Evolutionary conservation across 2,888 invertebrate species (phyloP).

Genomic region (Agrochola macilenta): DNA sequence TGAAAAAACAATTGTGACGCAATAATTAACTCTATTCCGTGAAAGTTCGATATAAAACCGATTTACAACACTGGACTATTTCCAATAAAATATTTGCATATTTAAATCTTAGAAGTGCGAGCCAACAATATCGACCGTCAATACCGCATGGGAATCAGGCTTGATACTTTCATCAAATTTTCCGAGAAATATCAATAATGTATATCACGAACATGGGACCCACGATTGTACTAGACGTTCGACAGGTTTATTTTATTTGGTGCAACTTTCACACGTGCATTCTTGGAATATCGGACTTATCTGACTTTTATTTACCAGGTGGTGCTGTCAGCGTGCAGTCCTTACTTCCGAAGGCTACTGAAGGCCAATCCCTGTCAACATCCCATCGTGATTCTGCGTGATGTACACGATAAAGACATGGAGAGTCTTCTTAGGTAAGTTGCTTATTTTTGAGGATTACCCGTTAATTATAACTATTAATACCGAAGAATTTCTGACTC

Average conservation of each 20-base stretch:
- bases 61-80: constrained; percentile 41
- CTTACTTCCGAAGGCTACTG: constrained; percentile 96
- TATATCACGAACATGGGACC: constrained; percentile 34
- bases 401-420: constrained; percentile 96
- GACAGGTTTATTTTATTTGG: constrained; percentile 32
- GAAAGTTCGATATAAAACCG: constrained; percentile 21
- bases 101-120: constrained; percentile 38
- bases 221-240: constrained; percentile 27
- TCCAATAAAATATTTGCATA: constrained; percentile 58
- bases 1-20: background rate
- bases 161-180: constrained; percentile 44
- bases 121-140: constrained; percentile 42
- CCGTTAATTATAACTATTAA: background rate
- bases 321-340: constrained; percentile 98
- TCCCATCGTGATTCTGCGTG: constrained; percentile 96
- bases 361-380: constrained; percentile 98
- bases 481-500: background rate
- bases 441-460: background rate
- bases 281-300: constrained; percentile 20
- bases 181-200: constrained; percentile 49
- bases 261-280: constrained; percentile 39
- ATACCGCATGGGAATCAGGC: constrained; percentile 36
- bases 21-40: constrained; percentile 18
- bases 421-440: constrained; percentile 94
- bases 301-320: constrained; percentile 73